Evolutionary conservation across 2,888 invertebrate species (phyloP).

Genomic region (Villa cingulata): DNA sequence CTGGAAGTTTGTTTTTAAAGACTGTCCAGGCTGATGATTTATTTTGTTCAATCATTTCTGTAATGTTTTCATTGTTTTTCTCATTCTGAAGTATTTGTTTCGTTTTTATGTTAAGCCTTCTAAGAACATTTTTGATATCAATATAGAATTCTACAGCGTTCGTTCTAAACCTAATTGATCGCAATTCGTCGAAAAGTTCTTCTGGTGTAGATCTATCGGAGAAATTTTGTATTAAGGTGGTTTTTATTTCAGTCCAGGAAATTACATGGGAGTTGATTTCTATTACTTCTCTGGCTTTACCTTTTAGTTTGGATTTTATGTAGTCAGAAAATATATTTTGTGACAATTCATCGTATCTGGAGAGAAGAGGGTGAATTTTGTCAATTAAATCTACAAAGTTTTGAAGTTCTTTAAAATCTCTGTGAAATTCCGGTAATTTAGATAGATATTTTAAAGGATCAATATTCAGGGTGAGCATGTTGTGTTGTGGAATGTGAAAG

Average conservation of each 20-base stretch:
- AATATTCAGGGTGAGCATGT: background rate
- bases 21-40: background rate
- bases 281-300: conserved; percentile 1
- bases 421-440: conserved; percentile 4
- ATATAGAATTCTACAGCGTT: conserved; percentile 7
- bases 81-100: conserved; percentile 2
- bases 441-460: conserved; percentile 4
- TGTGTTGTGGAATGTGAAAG: too few relatives aligned
- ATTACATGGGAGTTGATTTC: conserved; percentile 3
- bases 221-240: conserved; percentile 6
- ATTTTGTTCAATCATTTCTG: background rate
- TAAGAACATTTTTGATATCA: background rate
- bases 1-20: conserved; percentile 3
- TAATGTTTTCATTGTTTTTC: background rate
- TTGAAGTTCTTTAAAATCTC: conserved; percentile 2
- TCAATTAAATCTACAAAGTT: background rate
- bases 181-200: conserved; percentile 5
- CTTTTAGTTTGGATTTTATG: conserved; percentile 4
- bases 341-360: background rate
- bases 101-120: background rate
- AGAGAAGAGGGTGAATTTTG: background rate
- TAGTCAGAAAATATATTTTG: conserved; percentile 5
- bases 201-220: conserved; percentile 3
- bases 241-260: conserved; percentile 2
- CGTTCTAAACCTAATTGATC: background rate